phyloP scores from a whole-genome alignment of 2,113 vertebrate species.

The Protobothrops mucrosquamatus region DNA sequence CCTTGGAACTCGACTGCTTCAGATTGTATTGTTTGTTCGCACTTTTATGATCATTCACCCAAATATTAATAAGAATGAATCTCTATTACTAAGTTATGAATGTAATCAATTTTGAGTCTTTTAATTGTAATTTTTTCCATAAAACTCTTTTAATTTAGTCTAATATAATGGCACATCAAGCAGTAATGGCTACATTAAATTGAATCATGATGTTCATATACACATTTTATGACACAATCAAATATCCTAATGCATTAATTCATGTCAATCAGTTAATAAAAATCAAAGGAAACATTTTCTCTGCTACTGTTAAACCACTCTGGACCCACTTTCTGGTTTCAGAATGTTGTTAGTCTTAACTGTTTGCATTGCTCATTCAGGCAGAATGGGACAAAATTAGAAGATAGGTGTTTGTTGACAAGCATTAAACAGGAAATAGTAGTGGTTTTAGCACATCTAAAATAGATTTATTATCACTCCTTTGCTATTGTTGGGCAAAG shows the following conservation, averaged over 20 bases:
- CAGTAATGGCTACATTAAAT: constrained; percentile 84
- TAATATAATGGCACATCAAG: constrained; percentile 85
- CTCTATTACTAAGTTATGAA: constrained; percentile 77
- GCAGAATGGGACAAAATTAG: not conserved
- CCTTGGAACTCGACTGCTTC: too few species aligned
- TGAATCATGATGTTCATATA: constrained; percentile 84
- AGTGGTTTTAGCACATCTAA: not conserved
- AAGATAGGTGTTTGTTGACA: accelerated
- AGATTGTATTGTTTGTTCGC: constrained; percentile 64
- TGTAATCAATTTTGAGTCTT: constrained; percentile 79
- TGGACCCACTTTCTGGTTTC: constrained; percentile 56
- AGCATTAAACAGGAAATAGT: accelerated
- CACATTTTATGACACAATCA: constrained; percentile 84
- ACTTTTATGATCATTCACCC: constrained; percentile 70
- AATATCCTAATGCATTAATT: constrained; percentile 83
- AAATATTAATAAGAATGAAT: constrained; percentile 75
- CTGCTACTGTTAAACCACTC: constrained; percentile 55
- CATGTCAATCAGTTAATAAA: constrained; percentile 84
- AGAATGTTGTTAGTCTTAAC: constrained; percentile 45
- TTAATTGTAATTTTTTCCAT: constrained; percentile 84
- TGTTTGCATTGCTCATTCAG: constrained; percentile 23
- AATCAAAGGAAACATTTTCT: constrained; percentile 78
- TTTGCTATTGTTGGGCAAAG: not conserved
- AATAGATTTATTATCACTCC: not conserved
- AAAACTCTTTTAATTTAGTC: constrained; percentile 84